These are phyloP conservation scores for Hydropotes inermis DNA, from an alignment of 2,113 vertebrate species.

Conservation along the genomic window DNA sequence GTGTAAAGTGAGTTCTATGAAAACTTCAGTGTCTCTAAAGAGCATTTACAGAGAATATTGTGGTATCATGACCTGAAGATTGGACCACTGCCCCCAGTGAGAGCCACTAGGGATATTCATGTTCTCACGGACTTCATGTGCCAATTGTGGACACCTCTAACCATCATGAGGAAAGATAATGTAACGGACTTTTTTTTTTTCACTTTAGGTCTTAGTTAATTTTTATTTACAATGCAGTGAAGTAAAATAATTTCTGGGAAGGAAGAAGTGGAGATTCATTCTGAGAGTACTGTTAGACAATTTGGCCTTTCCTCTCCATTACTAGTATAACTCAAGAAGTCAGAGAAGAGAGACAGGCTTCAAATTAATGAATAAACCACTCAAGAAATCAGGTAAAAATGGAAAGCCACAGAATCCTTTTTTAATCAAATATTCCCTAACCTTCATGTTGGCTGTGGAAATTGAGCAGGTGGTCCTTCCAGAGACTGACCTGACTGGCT, in stretches of 20 bases:
- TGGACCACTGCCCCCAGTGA: background rate
- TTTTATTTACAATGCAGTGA: conserved; percentile 16
- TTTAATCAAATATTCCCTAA: background rate
- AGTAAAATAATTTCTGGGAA: conserved; percentile 12
- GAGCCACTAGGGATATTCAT: background rate
- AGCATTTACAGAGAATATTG: background rate
- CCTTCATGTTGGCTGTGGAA: background rate
- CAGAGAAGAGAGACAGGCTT: background rate
- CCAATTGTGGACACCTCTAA: background rate
- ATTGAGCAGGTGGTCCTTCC: background rate
- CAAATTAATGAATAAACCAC: conserved; percentile 26
- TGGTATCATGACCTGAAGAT: background rate
- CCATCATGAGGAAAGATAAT: background rate
- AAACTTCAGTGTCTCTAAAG: background rate
- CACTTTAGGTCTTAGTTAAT: background rate
- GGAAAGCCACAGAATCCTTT: background rate
- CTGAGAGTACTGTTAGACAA: background rate
- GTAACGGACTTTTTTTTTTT: background rate
- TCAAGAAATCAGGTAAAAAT: background rate
- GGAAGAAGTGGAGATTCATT: background rate
- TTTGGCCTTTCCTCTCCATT: conserved; percentile 35
- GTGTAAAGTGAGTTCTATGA: background rate
- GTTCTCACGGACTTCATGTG: background rate
- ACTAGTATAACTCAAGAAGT: conserved; percentile 1
- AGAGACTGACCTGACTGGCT: background rate